Evolutionary conservation across 2,113 vertebrate species (phyloP), one percentile per base, ranked within the genome.

Genomic region (Condylura cristata): DNA sequence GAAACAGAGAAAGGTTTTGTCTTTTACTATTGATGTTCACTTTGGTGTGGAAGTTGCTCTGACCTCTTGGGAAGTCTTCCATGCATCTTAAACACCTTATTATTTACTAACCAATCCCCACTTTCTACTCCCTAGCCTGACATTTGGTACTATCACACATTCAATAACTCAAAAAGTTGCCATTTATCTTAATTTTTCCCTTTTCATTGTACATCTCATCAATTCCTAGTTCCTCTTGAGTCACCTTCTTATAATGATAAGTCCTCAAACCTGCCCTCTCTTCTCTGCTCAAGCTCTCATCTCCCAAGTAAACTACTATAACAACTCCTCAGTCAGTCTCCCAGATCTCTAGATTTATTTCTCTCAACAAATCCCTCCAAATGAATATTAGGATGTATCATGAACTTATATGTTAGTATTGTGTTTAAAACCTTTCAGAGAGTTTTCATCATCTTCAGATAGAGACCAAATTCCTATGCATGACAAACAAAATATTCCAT

Each of bases 381-480:
- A 72, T 46, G 46, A 78, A 93, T 78, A 48, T 37, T 39, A 86
- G 17, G 53, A 92, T 58, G 22, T 70, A 60, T 56, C 63, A 81
- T 34, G 63, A 92, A 58, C 20, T 83, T 70, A 13, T 26, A 10
- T 20, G 75, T 72, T 18, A 83, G 30, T 58, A 28, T 79, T 30
- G 14, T 63, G 44, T 37, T 93, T 79, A 83, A 93, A 92, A 79
- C 2, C 12, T 20, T 92, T 84, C 41, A n/a, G 32, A 74, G 39
- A 24, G 32, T 82, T 83, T 92, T 85, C 44, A 88, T 63, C 24
- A 94, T 65, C 83, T 93, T 93, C 56, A 91, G n/a, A 66, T 32
- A 80, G 75, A 94, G 37, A 56, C 34, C 13, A 48, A 94, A 89
- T 3, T 66, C 41, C 34, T 56, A 82, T 16, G 2, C 24, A 83